phyloP scores from a whole-genome alignment of 2,113 vertebrate species.

The Pollimyrus isidori region DNA sequence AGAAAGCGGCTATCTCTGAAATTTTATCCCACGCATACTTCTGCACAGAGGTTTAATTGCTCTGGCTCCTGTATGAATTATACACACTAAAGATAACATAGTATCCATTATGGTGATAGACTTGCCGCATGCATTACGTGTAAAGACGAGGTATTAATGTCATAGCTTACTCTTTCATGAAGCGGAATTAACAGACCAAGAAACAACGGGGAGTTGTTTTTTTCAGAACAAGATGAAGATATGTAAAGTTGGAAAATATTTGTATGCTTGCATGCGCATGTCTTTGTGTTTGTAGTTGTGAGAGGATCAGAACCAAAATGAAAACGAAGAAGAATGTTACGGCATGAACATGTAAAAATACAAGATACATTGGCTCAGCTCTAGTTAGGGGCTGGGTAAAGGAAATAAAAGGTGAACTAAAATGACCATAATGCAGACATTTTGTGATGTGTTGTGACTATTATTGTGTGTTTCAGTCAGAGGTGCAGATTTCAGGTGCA shows the following conservation, averaged over 20 bases:
- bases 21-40: not conserved
- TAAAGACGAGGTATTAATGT: not conserved
- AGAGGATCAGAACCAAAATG: not conserved
- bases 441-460: not conserved
- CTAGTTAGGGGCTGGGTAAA: not conserved
- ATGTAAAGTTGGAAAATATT: not conserved
- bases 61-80: not conserved
- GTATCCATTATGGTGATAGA: not conserved
- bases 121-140: too few relatives aligned
- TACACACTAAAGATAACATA: not conserved
- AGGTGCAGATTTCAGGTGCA: not conserved
- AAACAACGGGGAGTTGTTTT: not conserved
- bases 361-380: not conserved
- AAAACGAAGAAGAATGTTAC: not conserved
- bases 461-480: not conserved
- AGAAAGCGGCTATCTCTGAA: not conserved
- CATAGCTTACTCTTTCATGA: not conserved
- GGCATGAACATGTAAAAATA: not conserved
- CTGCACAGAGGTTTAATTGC: not conserved
- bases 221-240: not conserved
- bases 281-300: not conserved
- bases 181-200: not conserved
- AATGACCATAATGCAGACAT: not conserved
- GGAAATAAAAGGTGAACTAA: not conserved
- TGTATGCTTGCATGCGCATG: not conserved